Conservation (phyloP, 2,888 invertebrate species). For the Diadromus collaris region DNA sequence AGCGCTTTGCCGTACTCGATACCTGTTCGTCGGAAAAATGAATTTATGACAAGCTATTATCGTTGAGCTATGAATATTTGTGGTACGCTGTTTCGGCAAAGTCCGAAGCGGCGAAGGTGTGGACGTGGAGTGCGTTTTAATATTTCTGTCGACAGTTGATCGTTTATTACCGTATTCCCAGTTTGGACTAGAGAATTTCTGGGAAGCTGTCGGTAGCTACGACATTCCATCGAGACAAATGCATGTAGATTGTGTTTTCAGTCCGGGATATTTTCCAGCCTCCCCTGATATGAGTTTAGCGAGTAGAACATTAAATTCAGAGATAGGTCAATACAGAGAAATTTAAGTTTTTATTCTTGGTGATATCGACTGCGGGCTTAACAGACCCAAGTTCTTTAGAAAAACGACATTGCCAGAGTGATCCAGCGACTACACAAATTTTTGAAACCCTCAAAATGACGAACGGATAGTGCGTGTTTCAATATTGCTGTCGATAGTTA, state of each 20-base stretch:
- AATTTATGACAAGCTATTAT: background rate
- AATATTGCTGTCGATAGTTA: too few species aligned
- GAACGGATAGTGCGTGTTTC: too few species aligned
- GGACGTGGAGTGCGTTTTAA: too few species aligned
- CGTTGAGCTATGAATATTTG: background rate
- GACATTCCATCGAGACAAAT: too few species aligned
- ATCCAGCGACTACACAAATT: too few species aligned
- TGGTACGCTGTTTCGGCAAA: background rate
- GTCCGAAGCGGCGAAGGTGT: background rate
- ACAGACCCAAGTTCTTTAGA: background rate
- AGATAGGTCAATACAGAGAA: background rate
- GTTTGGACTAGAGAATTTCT: too few species aligned
- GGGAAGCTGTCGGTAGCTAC: too few species aligned
- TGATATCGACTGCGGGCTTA: background rate
- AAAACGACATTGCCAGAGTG: constrained; percentile 24
- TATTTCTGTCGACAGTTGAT: too few species aligned
- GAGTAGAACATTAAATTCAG: constrained; percentile 7
- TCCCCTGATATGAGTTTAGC: background rate
- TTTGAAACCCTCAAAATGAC: too few species aligned
- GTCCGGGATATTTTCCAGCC: background rate
- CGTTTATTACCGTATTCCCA: too few species aligned
- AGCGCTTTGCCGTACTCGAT: constrained; percentile 52
- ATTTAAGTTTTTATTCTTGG: background rate
- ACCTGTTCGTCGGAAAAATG: constrained; percentile 36
- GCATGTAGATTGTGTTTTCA: background rate